Percentiles rank a stretch among this genome's conserved stretches.
Conservation (phyloP, 2,797 vertebrate species). For the Trachurus trachurus region DNA sequence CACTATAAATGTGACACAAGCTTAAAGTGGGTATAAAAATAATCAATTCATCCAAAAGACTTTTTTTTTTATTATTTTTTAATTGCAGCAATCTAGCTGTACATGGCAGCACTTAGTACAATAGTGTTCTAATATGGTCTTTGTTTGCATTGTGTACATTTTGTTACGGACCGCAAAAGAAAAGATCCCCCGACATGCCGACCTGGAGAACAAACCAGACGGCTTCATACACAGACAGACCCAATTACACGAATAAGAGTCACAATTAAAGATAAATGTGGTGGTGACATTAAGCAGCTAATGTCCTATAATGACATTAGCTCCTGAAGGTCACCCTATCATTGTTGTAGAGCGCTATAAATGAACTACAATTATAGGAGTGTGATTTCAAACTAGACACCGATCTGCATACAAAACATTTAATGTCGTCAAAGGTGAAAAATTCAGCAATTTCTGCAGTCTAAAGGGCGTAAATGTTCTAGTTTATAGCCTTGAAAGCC, state of each 20-base stretch:
- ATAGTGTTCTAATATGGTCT: background rate
- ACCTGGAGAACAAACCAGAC: background rate
- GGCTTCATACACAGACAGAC: background rate
- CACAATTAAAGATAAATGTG: background rate
- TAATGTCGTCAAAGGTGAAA: too few relatives aligned
- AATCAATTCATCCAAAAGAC: background rate
- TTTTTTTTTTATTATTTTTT: background rate
- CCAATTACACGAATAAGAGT: background rate
- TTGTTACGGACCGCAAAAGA: background rate
- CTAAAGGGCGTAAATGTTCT: background rate
- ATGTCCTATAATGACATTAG: background rate
- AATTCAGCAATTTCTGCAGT: background rate
- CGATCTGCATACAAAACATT: background rate
- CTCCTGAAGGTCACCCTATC: conserved; percentile 12
- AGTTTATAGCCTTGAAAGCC: background rate
- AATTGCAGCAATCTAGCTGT: background rate
- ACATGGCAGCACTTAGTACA: background rate
- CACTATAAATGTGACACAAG: background rate
- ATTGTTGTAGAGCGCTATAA: background rate
- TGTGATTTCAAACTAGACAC: background rate
- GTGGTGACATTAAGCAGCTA: background rate
- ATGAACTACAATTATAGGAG: background rate
- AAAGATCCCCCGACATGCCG: background rate
- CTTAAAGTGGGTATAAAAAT: background rate
- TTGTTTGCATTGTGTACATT: background rate